Evolutionary conservation across 2,797 vertebrate species (phyloP).

Genomic region (Atherinosoma microstoma): DNA sequence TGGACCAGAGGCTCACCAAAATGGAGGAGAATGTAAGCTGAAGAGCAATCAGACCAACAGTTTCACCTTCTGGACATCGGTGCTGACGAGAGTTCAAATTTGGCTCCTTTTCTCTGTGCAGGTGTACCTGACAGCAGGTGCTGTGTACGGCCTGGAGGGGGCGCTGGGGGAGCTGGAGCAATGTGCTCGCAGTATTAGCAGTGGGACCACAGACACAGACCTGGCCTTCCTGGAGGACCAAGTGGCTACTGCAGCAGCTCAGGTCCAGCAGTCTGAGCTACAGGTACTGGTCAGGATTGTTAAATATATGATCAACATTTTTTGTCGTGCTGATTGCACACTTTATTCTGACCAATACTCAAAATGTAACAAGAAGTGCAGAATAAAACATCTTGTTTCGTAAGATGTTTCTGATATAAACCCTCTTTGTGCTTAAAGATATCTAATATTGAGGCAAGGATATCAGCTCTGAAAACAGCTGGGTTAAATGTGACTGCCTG

Average conservation of each 20-base stretch:
- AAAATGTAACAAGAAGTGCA: neutral
- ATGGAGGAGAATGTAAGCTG: constrained; percentile 96
- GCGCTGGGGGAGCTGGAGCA: constrained; percentile 91
- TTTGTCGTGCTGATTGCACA: neutral
- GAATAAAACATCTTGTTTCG: neutral
- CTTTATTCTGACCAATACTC: neutral
- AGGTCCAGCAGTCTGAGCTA: constrained; percentile 95
- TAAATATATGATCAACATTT: neutral
- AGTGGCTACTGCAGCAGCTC: constrained; percentile 94
- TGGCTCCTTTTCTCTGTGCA: constrained; percentile 53
- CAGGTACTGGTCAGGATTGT: constrained; percentile 82
- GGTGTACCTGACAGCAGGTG: constrained; percentile 95
- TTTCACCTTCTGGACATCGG: neutral
- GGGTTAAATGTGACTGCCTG: constrained; percentile 93
- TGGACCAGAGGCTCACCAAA: constrained; percentile 93
- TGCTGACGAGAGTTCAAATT: neutral
- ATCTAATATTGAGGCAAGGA: constrained; percentile 97
- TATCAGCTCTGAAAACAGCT: constrained; percentile 94
- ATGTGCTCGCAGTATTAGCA: constrained; percentile 90
- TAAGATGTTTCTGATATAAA: neutral
- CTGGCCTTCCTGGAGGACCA: constrained; percentile 95
- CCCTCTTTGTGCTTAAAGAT: constrained; percentile 81
- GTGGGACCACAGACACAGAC: constrained; percentile 88
- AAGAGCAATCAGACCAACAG: neutral
- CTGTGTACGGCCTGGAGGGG: constrained; percentile 94